Evolutionary conservation across 2,113 vertebrate genomes (phyloP).

Genomic region (Oostethus manadensis): DNA sequence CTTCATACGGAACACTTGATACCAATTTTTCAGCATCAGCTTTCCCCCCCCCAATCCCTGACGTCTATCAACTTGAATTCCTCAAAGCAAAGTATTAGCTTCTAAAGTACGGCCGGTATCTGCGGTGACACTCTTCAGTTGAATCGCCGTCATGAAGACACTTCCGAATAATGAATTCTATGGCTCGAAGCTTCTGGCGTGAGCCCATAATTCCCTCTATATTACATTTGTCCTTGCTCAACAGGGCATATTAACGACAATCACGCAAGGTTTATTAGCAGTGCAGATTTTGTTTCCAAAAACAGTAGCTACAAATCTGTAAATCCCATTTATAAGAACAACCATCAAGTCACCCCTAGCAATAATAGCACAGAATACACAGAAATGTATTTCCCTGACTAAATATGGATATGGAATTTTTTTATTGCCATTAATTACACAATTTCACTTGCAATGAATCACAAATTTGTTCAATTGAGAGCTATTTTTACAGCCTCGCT

Average conservation of each 20-base stretch:
- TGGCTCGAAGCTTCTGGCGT: conserved; percentile 31
- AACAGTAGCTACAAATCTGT: conserved; percentile 50
- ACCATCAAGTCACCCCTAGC: conserved; percentile 29
- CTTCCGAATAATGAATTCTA: conserved; percentile 43
- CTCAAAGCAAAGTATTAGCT: conserved; percentile 9
- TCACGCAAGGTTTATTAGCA: conserved; percentile 42
- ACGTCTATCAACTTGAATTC: conserved; percentile 13
- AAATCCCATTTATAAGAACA: conserved; percentile 50
- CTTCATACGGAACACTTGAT: background rate
- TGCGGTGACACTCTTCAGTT: conserved; percentile 26
- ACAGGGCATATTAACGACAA: conserved; percentile 39
- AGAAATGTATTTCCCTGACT: conserved; percentile 17
- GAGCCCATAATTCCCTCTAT: conserved; percentile 52
- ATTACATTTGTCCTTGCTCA: conserved; percentile 49
- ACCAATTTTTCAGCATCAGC: conserved; percentile 7
- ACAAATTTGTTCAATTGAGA: too few relatives aligned
- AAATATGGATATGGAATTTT: conserved; percentile 24
- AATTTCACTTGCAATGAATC: too few relatives aligned
- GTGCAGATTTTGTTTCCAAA: conserved; percentile 51
- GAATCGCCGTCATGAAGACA: conserved; percentile 38
- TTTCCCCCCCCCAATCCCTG: conserved; percentile 1
- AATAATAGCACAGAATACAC: conserved; percentile 20
- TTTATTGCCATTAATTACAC: too few relatives aligned
- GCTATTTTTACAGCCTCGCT: too few relatives aligned
- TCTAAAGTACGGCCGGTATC: conserved; percentile 17